A percentile compares a stretch with the other conserved stretches of the same genome.
phyloP scores from a whole-genome alignment of 2,888 invertebrate genomes.

The Cryptops parisi region DNA sequence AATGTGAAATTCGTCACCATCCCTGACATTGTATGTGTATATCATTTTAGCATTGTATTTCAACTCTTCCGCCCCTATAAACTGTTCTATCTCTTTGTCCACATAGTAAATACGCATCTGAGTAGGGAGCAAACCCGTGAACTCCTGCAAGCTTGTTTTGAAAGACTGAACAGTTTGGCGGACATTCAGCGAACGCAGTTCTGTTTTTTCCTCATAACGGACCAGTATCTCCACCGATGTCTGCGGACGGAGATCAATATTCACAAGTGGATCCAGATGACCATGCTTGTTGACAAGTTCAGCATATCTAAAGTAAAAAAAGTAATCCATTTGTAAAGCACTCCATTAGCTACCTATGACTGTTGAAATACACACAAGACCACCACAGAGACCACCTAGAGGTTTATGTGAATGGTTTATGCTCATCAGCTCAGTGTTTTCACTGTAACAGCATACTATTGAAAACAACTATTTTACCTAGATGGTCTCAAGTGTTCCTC shows the following conservation, averaged over 20 bases:
- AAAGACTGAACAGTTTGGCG: constrained; percentile 55
- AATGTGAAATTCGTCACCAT: constrained; percentile 81
- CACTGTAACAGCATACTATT: too few species aligned
- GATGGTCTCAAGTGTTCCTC: constrained; percentile 26
- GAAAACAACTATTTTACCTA: constrained; percentile 17
- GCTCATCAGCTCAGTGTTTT: too few species aligned
- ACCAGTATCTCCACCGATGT: constrained; percentile 71
- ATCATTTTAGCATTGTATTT: constrained; percentile 73
- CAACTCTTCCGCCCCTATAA: constrained; percentile 68
- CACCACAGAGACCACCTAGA: too few species aligned
- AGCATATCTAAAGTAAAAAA: constrained; percentile 46
- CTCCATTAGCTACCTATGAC: too few species aligned
- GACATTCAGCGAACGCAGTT: constrained; percentile 51
- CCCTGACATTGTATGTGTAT: constrained; percentile 77
- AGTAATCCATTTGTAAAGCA: too few species aligned
- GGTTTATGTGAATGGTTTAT: too few species aligned
- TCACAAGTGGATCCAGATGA: constrained; percentile 73
- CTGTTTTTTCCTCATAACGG: constrained; percentile 46
- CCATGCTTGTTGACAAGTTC: constrained; percentile 75
- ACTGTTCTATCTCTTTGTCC: constrained; percentile 47
- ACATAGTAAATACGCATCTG: constrained; percentile 58
- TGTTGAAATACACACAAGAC: neutral
- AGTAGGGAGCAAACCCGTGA: constrained; percentile 17
- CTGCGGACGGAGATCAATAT: constrained; percentile 53
- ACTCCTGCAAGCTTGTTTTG: constrained; percentile 26